Percentiles rank a stretch among this genome's conserved stretches.
Evolutionary conservation across 1,140 invertebrate genomes (phyloP).

Genomic region (Patella vulgata): DNA sequence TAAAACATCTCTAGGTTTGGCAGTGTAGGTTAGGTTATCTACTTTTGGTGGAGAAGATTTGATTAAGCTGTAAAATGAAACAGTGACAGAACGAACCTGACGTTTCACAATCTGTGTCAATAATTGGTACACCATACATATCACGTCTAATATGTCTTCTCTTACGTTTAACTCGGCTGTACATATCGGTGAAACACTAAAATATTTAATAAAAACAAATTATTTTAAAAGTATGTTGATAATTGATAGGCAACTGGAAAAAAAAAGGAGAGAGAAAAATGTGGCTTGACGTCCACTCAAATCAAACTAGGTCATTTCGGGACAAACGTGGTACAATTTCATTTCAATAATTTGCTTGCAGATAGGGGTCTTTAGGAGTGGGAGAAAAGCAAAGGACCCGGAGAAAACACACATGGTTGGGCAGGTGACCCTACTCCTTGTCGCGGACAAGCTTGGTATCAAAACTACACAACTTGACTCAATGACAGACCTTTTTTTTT

Average conservation of each 20-base stretch:
- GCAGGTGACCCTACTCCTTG: too few species aligned
- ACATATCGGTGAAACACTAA: slow-evolving; percentile 70
- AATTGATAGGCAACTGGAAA: too few species aligned
- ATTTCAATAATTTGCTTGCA: too few species aligned
- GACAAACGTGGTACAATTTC: too few species aligned
- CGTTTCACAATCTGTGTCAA: slow-evolving; percentile 20
- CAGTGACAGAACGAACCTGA: slow-evolving; percentile 10
- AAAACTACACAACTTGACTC: too few species aligned
- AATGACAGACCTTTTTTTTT: too few species aligned
- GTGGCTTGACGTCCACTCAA: too few species aligned
- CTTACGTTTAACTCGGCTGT: slow-evolving; percentile 72
- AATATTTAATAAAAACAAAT: neutral
- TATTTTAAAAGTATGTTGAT: neutral
- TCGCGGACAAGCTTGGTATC: too few species aligned
- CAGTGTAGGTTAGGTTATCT: neutral
- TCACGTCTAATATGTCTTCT: slow-evolving; percentile 60
- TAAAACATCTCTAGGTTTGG: neutral
- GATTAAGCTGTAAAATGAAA: slow-evolving; percentile 1
- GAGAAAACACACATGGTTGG: too few species aligned
- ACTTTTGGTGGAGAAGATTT: neutral
- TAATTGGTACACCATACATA: slow-evolving; percentile 62
- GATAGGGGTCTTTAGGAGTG: too few species aligned
- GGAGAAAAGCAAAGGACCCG: too few species aligned
- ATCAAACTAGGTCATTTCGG: too few species aligned
- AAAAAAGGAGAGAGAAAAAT: neutral